Evolutionary conservation across 2,113 vertebrate species (phyloP).

Genomic region (Euleptes europaea): DNA sequence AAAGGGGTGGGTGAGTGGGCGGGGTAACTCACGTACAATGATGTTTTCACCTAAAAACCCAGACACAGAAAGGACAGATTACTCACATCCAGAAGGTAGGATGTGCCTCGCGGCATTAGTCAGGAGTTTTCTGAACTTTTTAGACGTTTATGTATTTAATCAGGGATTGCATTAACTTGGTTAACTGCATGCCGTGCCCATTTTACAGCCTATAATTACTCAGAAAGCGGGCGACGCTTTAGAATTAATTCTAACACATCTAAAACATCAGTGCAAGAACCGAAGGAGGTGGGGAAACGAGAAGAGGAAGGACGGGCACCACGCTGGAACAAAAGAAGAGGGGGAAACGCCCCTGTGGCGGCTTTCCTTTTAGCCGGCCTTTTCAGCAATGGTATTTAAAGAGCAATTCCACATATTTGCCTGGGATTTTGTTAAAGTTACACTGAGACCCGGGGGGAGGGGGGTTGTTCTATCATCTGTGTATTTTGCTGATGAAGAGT

Average conservation of each 20-base stretch:
- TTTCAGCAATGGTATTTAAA: slow-evolving; percentile 22
- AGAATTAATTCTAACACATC: slow-evolving; percentile 50
- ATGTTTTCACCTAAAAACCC: slow-evolving; percentile 42
- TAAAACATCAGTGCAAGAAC: slow-evolving; percentile 41
- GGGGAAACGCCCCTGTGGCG: slow-evolving; percentile 1
- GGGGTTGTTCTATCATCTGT: slow-evolving; percentile 26
- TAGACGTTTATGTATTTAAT: slow-evolving; percentile 72
- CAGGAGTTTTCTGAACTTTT: slow-evolving; percentile 68
- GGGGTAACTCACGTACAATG: slow-evolving; percentile 35
- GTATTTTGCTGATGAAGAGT: slow-evolving; percentile 5
- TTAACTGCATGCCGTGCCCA: slow-evolving; percentile 72
- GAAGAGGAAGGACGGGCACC: slow-evolving; percentile 3
- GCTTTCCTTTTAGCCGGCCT: slow-evolving; percentile 6
- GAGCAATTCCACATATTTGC: slow-evolving; percentile 35
- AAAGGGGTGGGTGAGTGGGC: not conserved
- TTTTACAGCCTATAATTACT: slow-evolving; percentile 53
- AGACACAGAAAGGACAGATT: slow-evolving; percentile 37
- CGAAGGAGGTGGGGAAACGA: slow-evolving; percentile 31
- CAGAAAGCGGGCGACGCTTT: slow-evolving; percentile 22
- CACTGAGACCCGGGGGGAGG: not conserved
- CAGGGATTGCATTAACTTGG: slow-evolving; percentile 72
- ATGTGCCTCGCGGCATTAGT: slow-evolving; percentile 46
- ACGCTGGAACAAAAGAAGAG: slow-evolving; percentile 22
- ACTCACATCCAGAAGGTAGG: slow-evolving; percentile 24
- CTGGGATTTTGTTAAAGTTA: slow-evolving; percentile 33